Conservation (phyloP, 2,113 vertebrate genomes). For the Corydoras maculifer region DNA sequence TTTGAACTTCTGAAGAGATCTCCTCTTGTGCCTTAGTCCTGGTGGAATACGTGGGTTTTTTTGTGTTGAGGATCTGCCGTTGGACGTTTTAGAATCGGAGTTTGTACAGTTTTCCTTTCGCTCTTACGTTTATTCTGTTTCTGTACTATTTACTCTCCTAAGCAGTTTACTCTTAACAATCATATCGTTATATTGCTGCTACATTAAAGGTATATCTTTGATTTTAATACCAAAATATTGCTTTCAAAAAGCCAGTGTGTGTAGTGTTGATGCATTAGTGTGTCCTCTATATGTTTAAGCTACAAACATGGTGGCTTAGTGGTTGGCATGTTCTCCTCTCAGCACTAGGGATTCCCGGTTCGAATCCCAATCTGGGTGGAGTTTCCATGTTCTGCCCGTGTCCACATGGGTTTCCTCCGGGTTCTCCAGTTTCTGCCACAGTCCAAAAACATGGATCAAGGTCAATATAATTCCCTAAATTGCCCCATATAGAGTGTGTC, state of each 20-base stretch:
- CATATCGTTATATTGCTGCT: constrained; percentile 16
- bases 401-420: too few relatives aligned
- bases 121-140: constrained; percentile 9
- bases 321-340: too few relatives aligned
- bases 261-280: too few relatives aligned
- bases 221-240: constrained; percentile 41
- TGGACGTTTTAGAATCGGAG: constrained; percentile 21
- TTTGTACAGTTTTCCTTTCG: constrained; percentile 37
- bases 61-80: constrained; percentile 17
- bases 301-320: too few relatives aligned
- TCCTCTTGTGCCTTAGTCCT: background rate
- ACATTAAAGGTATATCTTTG: background rate
- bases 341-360: too few relatives aligned
- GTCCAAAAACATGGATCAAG: too few relatives aligned
- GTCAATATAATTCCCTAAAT: too few relatives aligned
- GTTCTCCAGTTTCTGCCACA: too few relatives aligned
- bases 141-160: constrained; percentile 24
- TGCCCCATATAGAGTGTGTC: too few relatives aligned
- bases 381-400: too few relatives aligned
- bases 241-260: constrained; percentile 18
- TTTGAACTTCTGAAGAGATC: constrained; percentile 21
- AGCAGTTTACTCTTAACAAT: constrained; percentile 28
- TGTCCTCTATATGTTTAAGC: too few relatives aligned
- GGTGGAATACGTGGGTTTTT: constrained; percentile 2
- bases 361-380: too few relatives aligned